phyloP scores from a whole-genome alignment of 1,140 invertebrate genomes.

The Drosophila parvula region DNA sequence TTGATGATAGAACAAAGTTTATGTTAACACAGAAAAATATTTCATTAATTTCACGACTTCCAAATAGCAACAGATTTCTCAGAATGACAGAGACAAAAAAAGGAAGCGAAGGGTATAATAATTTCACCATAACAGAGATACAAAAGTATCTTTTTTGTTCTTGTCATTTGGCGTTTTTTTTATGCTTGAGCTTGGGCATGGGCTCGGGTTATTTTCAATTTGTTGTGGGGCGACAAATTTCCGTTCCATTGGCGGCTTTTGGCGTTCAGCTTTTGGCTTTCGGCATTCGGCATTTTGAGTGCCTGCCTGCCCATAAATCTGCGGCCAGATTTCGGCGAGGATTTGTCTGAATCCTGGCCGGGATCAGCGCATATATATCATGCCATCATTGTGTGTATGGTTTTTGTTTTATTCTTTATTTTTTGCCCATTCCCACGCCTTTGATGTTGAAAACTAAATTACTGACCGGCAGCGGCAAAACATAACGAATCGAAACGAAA shows the following conservation, averaged over 20 bases:
- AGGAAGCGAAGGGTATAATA: constrained; percentile 10
- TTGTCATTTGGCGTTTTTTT: constrained; percentile 24
- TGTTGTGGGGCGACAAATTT: constrained; percentile 76
- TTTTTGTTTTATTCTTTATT: constrained; percentile 19
- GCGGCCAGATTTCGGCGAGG: constrained; percentile 44
- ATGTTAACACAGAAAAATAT: constrained; percentile 2
- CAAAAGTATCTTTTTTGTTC: constrained; percentile 37
- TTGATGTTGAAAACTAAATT: constrained; percentile 81
- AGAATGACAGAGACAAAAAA: constrained; percentile 7
- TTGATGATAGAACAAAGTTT: not conserved
- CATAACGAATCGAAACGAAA: constrained; percentile 33
- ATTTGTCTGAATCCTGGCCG: constrained; percentile 66
- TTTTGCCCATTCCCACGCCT: constrained; percentile 68
- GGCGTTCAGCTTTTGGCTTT: constrained; percentile 25
- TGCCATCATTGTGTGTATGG: constrained; percentile 37
- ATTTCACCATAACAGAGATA: constrained; percentile 32
- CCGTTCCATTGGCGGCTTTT: constrained; percentile 72
- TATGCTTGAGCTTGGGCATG: constrained; percentile 2
- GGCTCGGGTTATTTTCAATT: constrained; percentile 56
- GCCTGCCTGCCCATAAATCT: constrained; percentile 65
- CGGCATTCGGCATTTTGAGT: constrained; percentile 27
- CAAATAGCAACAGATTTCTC: constrained; percentile 4
- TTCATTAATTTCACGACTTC: not conserved
- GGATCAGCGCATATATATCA: constrained; percentile 65
- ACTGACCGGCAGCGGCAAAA: constrained; percentile 47